These are phyloP conservation scores for Tribolium castaneum DNA, from an alignment of 1,140 invertebrate genomes.

Conservation along the genomic window DNA sequence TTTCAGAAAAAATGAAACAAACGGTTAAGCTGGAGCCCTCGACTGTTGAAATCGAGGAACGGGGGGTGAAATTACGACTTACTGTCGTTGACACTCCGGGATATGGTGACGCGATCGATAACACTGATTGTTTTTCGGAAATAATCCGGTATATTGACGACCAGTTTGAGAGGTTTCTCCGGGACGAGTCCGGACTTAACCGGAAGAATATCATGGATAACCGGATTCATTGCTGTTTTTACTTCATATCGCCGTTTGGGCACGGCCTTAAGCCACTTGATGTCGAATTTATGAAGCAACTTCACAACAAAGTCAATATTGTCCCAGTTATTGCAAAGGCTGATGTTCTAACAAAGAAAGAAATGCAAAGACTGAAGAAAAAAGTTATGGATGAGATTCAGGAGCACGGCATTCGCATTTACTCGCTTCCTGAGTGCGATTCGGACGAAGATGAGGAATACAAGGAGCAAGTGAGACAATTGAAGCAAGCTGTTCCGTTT, in stretches of 20 bases:
- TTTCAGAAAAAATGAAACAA: constrained; percentile 86
- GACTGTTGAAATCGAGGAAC: constrained; percentile 94
- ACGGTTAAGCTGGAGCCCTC: constrained; percentile 91
- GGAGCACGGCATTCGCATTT: constrained; percentile 89
- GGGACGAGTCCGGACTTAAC: constrained; percentile 92
- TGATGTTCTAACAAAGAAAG: constrained; percentile 96
- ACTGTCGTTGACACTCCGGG: constrained; percentile 98
- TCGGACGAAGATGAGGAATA: constrained; percentile 95
- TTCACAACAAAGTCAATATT: constrained; percentile 98
- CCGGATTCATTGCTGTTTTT: constrained; percentile 97
- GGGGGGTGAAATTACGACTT: constrained; percentile 88
- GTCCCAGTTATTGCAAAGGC: constrained; percentile 99
- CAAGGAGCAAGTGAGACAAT: constrained; percentile 90
- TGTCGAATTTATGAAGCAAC: constrained; percentile 98
- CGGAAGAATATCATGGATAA: constrained; percentile 92
- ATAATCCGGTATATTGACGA: constrained; percentile 95
- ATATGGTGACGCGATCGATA: constrained; percentile 99
- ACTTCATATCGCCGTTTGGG: constrained; percentile 98
- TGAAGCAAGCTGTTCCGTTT: constrained; percentile 96
- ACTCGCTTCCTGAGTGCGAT: constrained; percentile 96
- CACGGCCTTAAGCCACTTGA: constrained; percentile 93
- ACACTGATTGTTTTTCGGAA: constrained; percentile 90
- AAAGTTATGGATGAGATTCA: constrained; percentile 87
- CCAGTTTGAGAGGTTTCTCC: constrained; percentile 91
- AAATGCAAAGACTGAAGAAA: constrained; percentile 89